Percentiles rank a stretch among this genome's conserved stretches.
Evolutionary conservation across 2,113 vertebrate genomes (phyloP).

Genomic region (Coptodon bakossiorum): DNA sequence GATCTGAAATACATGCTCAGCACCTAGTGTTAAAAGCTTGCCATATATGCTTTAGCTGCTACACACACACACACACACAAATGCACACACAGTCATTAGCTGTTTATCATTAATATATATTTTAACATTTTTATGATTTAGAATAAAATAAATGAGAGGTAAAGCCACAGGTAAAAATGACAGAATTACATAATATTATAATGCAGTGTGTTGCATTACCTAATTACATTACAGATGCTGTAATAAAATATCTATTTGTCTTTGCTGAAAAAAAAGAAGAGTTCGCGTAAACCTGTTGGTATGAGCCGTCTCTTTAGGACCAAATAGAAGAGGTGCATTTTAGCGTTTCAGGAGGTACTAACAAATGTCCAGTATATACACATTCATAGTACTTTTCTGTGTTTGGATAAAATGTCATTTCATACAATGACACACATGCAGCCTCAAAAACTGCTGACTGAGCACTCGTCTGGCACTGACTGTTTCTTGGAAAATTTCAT

Average conservation of each 20-base stretch:
- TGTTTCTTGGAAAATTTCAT: not conserved
- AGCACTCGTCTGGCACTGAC: not conserved
- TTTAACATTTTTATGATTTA: not conserved
- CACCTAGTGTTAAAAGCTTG: not conserved
- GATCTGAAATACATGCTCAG: not conserved
- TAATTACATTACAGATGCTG: not conserved
- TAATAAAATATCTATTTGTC: rapidly evolving
- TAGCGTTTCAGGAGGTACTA: not conserved
- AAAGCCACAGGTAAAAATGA: not conserved
- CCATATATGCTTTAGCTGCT: not conserved
- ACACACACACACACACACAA: not conserved
- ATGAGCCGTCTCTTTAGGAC: not conserved
- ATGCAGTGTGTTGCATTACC: not conserved
- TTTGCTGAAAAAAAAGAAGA: not conserved
- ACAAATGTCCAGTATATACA: not conserved
- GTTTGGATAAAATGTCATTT: not conserved
- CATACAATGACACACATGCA: too few relatives aligned
- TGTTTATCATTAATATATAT: not conserved
- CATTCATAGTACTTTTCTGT: not conserved
- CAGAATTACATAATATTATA: rapidly evolving
- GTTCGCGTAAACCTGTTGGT: rapidly evolving
- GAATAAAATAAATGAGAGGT: not conserved
- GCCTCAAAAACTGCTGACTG: not conserved
- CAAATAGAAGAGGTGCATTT: not conserved
- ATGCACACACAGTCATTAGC: not conserved